Conservation (phyloP, 2,888 invertebrate species). For the Adelognathus sp. region DNA sequence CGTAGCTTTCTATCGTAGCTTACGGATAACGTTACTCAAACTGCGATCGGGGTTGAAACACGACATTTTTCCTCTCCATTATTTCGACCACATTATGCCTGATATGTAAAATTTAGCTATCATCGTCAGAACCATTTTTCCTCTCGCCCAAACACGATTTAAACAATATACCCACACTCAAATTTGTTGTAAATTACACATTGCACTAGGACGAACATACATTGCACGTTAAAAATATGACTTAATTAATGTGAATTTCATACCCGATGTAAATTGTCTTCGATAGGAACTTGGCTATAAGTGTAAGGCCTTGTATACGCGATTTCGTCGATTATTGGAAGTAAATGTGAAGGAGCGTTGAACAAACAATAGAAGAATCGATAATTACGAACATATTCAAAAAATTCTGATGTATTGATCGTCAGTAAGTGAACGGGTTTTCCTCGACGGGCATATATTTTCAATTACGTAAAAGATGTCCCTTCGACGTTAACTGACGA, state of each 20-base stretch:
- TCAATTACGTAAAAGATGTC: too few species aligned
- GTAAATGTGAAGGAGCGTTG: too few species aligned
- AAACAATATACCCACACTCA: neutral
- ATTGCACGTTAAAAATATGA: slow-evolving; percentile 33
- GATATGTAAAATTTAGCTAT: slow-evolving; percentile 47
- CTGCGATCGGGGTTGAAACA: neutral
- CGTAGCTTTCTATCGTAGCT: too few species aligned
- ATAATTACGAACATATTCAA: too few species aligned
- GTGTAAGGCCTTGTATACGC: too few species aligned
- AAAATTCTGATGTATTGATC: too few species aligned
- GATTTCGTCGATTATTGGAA: too few species aligned
- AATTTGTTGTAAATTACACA: neutral
- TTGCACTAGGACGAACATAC: neutral
- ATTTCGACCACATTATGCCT: neutral
- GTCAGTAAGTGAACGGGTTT: too few species aligned
- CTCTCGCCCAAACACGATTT: neutral
- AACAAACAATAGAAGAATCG: too few species aligned
- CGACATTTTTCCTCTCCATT: neutral
- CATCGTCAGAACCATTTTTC: neutral
- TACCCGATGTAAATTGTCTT: slow-evolving; percentile 49
- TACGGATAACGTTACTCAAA: too few species aligned
- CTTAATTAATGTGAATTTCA: slow-evolving; percentile 26
- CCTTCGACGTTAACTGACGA: too few species aligned
- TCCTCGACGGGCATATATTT: too few species aligned
- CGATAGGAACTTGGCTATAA: slow-evolving; percentile 54